Evolutionary conservation across 1,140 invertebrate genomes (phyloP).

Genomic region (Dryas iulia): DNA sequence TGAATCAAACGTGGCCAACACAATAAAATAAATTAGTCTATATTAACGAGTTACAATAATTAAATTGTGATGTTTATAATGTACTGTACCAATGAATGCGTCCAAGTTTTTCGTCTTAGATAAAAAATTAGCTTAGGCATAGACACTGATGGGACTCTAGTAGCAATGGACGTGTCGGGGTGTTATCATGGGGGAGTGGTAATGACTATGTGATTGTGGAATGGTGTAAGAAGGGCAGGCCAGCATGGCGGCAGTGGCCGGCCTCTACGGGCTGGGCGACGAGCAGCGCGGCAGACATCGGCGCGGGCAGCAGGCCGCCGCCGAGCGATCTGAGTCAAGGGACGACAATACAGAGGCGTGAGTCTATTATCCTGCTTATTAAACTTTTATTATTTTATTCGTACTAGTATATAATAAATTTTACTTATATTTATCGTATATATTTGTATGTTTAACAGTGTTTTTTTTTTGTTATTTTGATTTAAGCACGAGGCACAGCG

Average conservation of each 20-base stretch:
- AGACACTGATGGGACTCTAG: conserved; percentile 17
- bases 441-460: neutral
- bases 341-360: conserved; percentile 76
- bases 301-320: conserved; percentile 66
- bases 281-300: conserved; percentile 71
- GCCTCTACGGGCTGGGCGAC: conserved; percentile 70
- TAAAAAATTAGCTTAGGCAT: conserved; percentile 46
- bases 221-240: conserved; percentile 36
- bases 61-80: conserved; percentile 70
- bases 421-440: no score
- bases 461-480: neutral
- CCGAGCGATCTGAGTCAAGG: conserved; percentile 71
- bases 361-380: conserved; percentile 38
- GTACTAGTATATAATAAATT: no score
- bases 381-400: neutral
- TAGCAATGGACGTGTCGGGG: conserved; percentile 32
- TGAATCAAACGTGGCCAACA: conserved; percentile 33
- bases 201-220: conserved; percentile 33
- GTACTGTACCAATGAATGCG: conserved; percentile 70
- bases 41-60: conserved; percentile 67
- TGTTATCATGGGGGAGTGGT: conserved; percentile 20
- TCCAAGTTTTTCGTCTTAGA: conserved; percentile 71
- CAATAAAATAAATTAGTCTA: conserved; percentile 37
- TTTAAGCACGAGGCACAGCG: neutral
- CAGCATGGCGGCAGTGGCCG: conserved; percentile 70